Conservation (phyloP, 64 coral and sea anemone species). For the Actinia tenebrosa region DNA sequence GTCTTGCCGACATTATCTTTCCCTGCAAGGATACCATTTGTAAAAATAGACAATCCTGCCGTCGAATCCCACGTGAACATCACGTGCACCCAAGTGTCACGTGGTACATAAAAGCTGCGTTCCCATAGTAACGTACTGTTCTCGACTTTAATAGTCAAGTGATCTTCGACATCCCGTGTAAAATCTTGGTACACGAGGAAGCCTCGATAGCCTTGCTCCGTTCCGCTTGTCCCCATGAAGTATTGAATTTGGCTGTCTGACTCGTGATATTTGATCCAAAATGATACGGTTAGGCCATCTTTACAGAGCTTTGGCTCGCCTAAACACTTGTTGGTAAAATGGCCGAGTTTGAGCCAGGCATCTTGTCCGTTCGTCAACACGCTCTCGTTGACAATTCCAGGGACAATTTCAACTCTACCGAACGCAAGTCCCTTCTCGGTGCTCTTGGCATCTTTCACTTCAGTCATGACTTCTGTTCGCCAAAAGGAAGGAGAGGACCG, state of each 20-base stretch:
- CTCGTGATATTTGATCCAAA: slow-evolving; percentile 84
- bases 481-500: slow-evolving; percentile 27
- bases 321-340: slow-evolving; percentile 84
- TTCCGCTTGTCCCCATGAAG: slow-evolving; percentile 92
- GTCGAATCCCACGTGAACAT: slow-evolving; percentile 80
- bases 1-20: slow-evolving; percentile 23
- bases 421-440: slow-evolving; percentile 43
- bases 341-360: slow-evolving; percentile 82
- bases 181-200: slow-evolving; percentile 93
- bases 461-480: slow-evolving; percentile 51
- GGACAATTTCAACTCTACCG: slow-evolving; percentile 23
- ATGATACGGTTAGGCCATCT: slow-evolving; percentile 68
- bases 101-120: slow-evolving; percentile 64
- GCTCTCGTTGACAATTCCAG: slow-evolving; percentile 57
- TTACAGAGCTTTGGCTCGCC: slow-evolving; percentile 74
- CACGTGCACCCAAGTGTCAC: slow-evolving; percentile 78
- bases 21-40: slow-evolving; percentile 63
- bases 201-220: slow-evolving; percentile 50
- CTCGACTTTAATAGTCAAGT: slow-evolving; percentile 82
- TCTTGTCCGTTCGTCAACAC: slow-evolving; percentile 65
- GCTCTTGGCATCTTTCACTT: slow-evolving; percentile 50
- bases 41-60: slow-evolving; percentile 67
- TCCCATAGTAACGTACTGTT: slow-evolving; percentile 73
- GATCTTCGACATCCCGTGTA: slow-evolving; percentile 42
- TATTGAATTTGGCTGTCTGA: slow-evolving; percentile 37